These are phyloP conservation scores for Porites cylindrica DNA, from an alignment of 92 coral and sea anemone species.

Conservation along the genomic window DNA sequence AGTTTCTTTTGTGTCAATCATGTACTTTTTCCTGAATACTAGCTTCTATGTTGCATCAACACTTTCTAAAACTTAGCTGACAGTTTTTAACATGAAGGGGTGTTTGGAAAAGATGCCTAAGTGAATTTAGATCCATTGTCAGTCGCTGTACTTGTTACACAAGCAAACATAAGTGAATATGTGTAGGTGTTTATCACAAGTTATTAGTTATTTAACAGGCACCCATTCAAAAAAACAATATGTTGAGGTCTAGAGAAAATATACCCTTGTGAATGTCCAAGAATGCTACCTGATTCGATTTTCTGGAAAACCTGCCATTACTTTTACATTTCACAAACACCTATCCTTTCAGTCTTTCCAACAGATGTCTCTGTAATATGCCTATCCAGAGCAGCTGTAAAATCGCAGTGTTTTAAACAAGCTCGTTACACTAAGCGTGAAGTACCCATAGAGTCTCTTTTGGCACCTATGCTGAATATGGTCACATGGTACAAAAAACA, in stretches of 20 bases:
- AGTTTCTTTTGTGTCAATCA: conserved; percentile 17
- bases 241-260: conserved; percentile 10
- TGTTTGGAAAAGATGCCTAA: background rate
- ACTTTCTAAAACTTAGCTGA: background rate
- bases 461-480: background rate
- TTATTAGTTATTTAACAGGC: background rate
- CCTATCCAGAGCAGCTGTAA: conserved; percentile 8
- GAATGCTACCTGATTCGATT: conserved; percentile 22
- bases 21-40: conserved; percentile 3
- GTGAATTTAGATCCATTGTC: conserved; percentile 13
- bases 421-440: too few species aligned
- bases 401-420: background rate
- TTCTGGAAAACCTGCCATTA: conserved; percentile 21
- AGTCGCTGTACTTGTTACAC: conserved; percentile 20
- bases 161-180: conserved; percentile 20
- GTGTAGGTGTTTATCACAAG: background rate
- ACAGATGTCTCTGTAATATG: conserved; percentile 1
- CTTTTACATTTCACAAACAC: conserved; percentile 4
- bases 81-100: background rate
- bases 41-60: background rate
- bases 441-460: conserved; percentile 2
- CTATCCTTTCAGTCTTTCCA: conserved; percentile 17
- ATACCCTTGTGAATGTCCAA: conserved; percentile 24
- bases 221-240: background rate
- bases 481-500: background rate